Base-by-base conservation (phyloP, 1,140 invertebrate species). In the Wasmannia auropunctata region DNA sequence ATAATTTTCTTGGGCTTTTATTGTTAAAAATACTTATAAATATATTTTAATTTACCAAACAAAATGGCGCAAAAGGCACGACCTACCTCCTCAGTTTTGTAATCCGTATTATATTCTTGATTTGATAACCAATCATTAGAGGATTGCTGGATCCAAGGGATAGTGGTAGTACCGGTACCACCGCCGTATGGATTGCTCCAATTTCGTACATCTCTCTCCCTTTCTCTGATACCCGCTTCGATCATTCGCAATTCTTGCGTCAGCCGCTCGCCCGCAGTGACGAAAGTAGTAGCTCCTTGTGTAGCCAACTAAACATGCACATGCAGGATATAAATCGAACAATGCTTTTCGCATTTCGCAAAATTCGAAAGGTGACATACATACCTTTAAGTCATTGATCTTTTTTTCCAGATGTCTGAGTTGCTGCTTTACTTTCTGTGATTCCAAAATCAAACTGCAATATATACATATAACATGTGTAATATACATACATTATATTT, bases 301-400 rank as follows among this genome's bases (percentile, higher is more conserved):
- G 95, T 96, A 22, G 95, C 95, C 81, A 96, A 91, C 95, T 95
- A 67, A 31, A 91, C 58, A 58, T 67, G 51, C 63, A 43, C 11
- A 76, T 6, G 1, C 10, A 63, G 19, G 11, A 49, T 4, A 16
- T 87, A 0, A 49, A 65, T 72, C 8, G 28, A 63, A 72, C 28
- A 77, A 62, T 70, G 10, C n/a, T 19, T 77, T 25, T 67, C 10
- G 7, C n/a, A n/a, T 34, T 34, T 65, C 6, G 11, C 11, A 46
- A 1, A 79, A 67, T n/a, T 16, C 1, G 11, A 51, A 69, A 19
- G 4, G 11, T 5, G 16, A 86, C 11, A 19, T 2, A 16, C 88
- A n/a, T 92, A 97, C 95, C 94, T 97, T 97, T 69, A 97, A 93
- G 92, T 97, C 96, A 90, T 97, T 96, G 3, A 97, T 96, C 91